Evolutionary conservation across 2,888 invertebrate species (phyloP).

Genomic region (Podotricha telesiphe): DNA sequence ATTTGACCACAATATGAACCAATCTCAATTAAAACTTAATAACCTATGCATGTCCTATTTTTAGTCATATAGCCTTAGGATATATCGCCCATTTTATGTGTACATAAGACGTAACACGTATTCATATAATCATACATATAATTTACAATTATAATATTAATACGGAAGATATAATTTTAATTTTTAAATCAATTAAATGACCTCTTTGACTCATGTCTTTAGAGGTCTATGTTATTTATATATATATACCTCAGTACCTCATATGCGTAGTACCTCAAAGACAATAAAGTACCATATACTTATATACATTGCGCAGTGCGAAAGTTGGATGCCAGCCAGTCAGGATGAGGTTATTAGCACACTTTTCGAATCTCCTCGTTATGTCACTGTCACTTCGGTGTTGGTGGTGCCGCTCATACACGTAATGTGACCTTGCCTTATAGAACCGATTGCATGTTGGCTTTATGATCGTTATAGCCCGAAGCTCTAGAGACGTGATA

Average conservation of each 20-base stretch:
- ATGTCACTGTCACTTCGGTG: slow-evolving; percentile 47
- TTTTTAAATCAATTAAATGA: background rate
- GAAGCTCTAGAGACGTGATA: slow-evolving; percentile 34
- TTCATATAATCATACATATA: background rate
- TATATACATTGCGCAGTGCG: slow-evolving; percentile 19
- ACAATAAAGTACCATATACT: background rate
- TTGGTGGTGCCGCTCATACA: slow-evolving; percentile 20
- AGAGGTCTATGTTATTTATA: background rate
- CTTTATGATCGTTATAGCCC: slow-evolving; percentile 39
- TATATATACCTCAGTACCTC: no score
- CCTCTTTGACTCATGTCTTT: background rate
- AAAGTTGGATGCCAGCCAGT: slow-evolving; percentile 31
- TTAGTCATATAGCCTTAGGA: background rate
- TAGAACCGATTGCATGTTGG: slow-evolving; percentile 51
- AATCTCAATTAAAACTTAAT: background rate
- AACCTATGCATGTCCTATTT: background rate
- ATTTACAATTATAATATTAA: background rate
- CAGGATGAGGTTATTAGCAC: slow-evolving; percentile 60
- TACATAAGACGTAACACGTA: background rate
- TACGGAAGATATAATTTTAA: background rate
- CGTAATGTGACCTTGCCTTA: slow-evolving; percentile 60
- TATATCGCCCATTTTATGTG: background rate
- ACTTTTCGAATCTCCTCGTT: slow-evolving; percentile 61
- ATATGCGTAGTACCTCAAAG: background rate
- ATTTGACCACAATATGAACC: slow-evolving; percentile 19